Base-by-base conservation (phyloP, 2,113 vertebrate genomes). In the Pundamilia nyererei region DNA sequence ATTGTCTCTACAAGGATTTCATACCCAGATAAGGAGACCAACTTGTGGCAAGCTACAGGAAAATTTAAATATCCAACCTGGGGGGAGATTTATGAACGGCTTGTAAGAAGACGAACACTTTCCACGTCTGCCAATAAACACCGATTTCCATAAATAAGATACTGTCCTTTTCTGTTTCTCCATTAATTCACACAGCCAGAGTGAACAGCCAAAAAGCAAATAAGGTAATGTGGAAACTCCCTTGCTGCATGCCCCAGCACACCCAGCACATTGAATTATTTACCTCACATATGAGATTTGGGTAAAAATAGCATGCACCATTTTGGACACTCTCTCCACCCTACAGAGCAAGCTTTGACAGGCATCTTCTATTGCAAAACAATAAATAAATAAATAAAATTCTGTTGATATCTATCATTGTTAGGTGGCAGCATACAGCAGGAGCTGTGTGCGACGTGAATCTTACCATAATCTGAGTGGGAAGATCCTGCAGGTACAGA, bases 181-280 rank as follows among this genome's bases (percentile, higher is more conserved):
- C 40, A 45, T 42, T 29, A 75, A 26, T 17, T 35, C 40, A 70
- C 14, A 13, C n/a, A 80, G 5, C 9, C 12, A 77, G 21, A 9
- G 17, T 38, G 45, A 82, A 38, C 35, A 38, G 13, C 12, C 42
- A 77, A 77, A 75, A 49, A 31, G 10, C 49, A 51, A 56, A 88
- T 40, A 83, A 82, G 6, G 7, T 31, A 60, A 53, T 81, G 47
- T 53, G 60, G 17, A 89, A 58, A 54, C 31, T n/a, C 40, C 80
- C 17, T 82, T 62, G 68, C 58, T 81, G 65, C 86, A 88, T 82
- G 54, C 19, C 56, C 15, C 19, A 58, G 24, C 83, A 10, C 72
- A 65, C 56, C 15, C 21, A 58, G 24, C 83, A 13, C 65, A 58
- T 80, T 95, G 86, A 94, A 96, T 95, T 90, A 96, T 95, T 94